Evolutionary conservation across 2,888 invertebrate species (phyloP).

Genomic region (Drosophila pseudotakahashii): DNA sequence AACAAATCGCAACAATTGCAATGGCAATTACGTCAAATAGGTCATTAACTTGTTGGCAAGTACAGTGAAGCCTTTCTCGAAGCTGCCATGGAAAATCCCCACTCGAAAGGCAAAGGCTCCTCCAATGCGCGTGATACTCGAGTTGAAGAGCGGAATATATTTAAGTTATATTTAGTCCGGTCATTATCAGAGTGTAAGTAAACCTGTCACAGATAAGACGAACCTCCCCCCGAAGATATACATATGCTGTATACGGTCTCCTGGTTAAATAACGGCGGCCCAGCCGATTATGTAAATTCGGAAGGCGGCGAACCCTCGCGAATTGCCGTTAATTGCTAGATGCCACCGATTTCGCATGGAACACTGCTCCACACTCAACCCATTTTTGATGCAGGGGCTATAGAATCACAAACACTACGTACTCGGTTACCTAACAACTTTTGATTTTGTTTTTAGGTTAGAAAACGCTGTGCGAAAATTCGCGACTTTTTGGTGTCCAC

Average conservation of each 20-base stretch:
- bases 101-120: conserved; percentile 8
- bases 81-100: conserved; percentile 7
- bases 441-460: conserved; percentile 79
- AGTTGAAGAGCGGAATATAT: conserved; percentile 2
- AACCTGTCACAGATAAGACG: conserved; percentile 46
- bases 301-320: not conserved
- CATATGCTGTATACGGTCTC: conserved; percentile 28
- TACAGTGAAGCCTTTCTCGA: conserved; percentile 19
- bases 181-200: conserved; percentile 44
- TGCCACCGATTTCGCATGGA: conserved; percentile 1
- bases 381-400: conserved; percentile 7
- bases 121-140: conserved; percentile 25
- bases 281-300: conserved; percentile 33
- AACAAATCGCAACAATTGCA: conserved; percentile 37
- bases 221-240: conserved; percentile 33
- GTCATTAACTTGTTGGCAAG: conserved; percentile 53
- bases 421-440: conserved; percentile 79
- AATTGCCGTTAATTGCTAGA: conserved; percentile 21
- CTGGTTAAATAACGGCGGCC: conserved; percentile 42
- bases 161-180: conserved; percentile 24
- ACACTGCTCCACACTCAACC: not conserved
- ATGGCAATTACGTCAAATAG: conserved; percentile 39
- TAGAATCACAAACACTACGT: conserved; percentile 35
- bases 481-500: conserved; percentile 12
- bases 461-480: conserved; percentile 65